phyloP scores from a whole-genome alignment of 2,888 invertebrate genomes.

The Drosophila leonis region DNA sequence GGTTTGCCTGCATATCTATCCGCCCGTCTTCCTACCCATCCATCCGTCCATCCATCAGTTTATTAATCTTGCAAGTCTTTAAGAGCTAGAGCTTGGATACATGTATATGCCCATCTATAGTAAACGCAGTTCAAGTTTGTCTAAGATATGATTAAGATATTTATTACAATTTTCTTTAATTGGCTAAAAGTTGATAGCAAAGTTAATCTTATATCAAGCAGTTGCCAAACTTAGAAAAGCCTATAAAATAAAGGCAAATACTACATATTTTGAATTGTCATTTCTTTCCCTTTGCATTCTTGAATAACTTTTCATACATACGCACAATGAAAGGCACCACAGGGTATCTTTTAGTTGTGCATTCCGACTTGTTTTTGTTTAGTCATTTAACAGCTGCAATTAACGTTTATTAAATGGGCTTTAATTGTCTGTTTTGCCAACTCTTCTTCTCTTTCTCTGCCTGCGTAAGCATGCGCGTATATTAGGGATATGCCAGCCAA shows the following conservation, averaged over 20 bases:
- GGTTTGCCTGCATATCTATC: not conserved
- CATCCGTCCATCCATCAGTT: not conserved
- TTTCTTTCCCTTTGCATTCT: not conserved
- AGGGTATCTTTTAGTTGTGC: not conserved
- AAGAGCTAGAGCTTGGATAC: not conserved
- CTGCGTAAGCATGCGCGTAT: not conserved
- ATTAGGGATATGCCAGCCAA: constrained; percentile 1
- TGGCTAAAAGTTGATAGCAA: not conserved
- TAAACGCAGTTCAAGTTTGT: not conserved
- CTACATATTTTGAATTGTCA: no score
- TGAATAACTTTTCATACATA: not conserved
- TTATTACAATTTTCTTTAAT: not conserved
- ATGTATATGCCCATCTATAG: no score
- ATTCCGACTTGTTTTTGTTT: not conserved
- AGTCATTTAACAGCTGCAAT: constrained; percentile 25
- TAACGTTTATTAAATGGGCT: constrained; percentile 25
- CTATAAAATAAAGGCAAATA: no score
- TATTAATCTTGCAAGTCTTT: not conserved
- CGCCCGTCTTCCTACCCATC: not conserved
- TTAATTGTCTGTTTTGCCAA: constrained; percentile 21
- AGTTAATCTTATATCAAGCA: not conserved
- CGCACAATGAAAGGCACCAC: no score
- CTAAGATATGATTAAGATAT: not conserved
- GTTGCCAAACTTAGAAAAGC: no score
- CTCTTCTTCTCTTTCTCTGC: not conserved